phyloP scores from a whole-genome alignment of 2,797 vertebrate genomes.

The Adelosebastes latens region DNA sequence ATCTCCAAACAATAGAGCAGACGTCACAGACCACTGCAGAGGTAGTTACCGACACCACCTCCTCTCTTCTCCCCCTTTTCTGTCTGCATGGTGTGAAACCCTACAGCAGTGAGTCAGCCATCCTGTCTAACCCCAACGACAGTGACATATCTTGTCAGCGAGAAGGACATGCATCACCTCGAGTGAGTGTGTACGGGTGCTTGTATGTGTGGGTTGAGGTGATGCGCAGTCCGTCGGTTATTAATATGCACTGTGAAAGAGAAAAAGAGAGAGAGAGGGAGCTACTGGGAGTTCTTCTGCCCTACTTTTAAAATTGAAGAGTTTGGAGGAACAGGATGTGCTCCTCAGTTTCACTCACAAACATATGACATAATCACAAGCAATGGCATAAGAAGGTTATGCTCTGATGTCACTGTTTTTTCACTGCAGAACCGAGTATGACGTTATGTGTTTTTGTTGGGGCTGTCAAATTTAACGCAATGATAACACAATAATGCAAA shows the following conservation, averaged over 20 bases:
- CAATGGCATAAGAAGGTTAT: neutral
- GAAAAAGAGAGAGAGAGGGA: slow-evolving; percentile 2
- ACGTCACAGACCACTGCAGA: slow-evolving; percentile 40
- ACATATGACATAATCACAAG: slow-evolving; percentile 42
- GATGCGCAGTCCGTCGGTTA: slow-evolving; percentile 41
- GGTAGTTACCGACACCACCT: neutral
- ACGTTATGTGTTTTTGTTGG: neutral
- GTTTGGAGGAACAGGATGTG: slow-evolving; percentile 48
- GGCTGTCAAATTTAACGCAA: too few relatives aligned
- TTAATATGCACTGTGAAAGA: slow-evolving; percentile 56
- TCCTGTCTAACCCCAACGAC: slow-evolving; percentile 25
- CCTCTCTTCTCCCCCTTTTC: slow-evolving; percentile 10
- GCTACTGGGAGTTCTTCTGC: slow-evolving; percentile 59
- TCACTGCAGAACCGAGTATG: neutral
- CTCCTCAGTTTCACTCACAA: slow-evolving; percentile 45
- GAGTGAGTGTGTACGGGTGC: neutral
- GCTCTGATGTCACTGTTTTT: neutral
- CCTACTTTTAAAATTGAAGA: slow-evolving; percentile 61
- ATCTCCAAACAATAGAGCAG: neutral
- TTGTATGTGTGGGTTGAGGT: slow-evolving; percentile 36
- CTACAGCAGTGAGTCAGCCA: slow-evolving; percentile 54
- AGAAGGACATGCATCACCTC: slow-evolving; percentile 48
- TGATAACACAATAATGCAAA: fast-evolving
- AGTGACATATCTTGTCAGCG: slow-evolving; percentile 40
- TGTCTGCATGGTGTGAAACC: slow-evolving; percentile 33